Percentiles rank a stretch among this genome's conserved stretches.
Evolutionary conservation across 1,140 invertebrate genomes (phyloP).

Genomic region (Octopus sinensis): DNA sequence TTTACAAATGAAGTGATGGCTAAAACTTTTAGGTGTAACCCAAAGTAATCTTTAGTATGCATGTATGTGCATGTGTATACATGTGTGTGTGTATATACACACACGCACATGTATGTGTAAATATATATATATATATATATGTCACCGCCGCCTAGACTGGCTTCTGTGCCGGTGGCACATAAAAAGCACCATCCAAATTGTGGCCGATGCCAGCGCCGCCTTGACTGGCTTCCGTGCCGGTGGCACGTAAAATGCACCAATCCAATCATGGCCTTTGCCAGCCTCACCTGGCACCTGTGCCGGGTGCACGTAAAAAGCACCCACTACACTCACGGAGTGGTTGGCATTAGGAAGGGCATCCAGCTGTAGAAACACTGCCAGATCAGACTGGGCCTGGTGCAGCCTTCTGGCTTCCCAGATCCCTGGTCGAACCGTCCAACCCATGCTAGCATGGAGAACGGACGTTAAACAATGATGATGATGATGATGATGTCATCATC

Average conservation of each 20-base stretch:
- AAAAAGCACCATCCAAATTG: too few relatives aligned
- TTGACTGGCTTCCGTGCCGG: too few relatives aligned
- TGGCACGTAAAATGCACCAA: too few relatives aligned
- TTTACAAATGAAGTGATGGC: background rate
- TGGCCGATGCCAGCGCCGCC: too few relatives aligned
- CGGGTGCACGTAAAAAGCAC: too few relatives aligned
- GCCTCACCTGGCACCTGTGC: too few relatives aligned
- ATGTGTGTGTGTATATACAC: background rate
- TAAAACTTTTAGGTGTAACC: background rate
- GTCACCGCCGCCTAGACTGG: background rate
- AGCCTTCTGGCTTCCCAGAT: background rate
- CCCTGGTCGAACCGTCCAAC: background rate
- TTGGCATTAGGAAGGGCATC: background rate
- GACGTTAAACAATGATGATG: too few relatives aligned
- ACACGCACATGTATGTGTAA: background rate
- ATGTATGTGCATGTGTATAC: background rate
- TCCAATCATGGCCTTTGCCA: too few relatives aligned
- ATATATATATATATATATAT: conserved; percentile 12
- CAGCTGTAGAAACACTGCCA: background rate
- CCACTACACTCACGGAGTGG: background rate
- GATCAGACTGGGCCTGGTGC: background rate
- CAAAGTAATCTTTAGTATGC: background rate
- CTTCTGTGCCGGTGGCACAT: too few relatives aligned
- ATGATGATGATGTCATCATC: too few relatives aligned
- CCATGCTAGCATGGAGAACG: too few relatives aligned